Percentiles rank a stretch among this genome's conserved stretches.
phyloP scores from a whole-genome alignment of 2,888 invertebrate species.

The Charanyca ferruginea region DNA sequence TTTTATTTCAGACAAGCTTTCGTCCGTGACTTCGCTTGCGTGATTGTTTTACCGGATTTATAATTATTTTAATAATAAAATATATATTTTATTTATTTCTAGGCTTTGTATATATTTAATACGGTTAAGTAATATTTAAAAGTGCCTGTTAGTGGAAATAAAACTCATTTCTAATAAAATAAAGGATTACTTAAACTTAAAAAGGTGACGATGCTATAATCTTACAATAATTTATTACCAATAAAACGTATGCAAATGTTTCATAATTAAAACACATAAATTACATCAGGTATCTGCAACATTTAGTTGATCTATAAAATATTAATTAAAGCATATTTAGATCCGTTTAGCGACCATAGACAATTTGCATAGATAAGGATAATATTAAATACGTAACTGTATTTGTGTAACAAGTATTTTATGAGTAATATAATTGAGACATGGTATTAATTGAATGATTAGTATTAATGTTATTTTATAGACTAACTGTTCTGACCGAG shows the following conservation, averaged over 20 bases:
- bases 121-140: no score
- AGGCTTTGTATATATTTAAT: no score
- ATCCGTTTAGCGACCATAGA: constrained; percentile 32
- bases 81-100: no score
- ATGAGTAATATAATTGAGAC: constrained; percentile 10
- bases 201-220: constrained; percentile 8
- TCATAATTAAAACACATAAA: constrained; percentile 53
- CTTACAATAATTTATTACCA: constrained; percentile 12
- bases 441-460: constrained; percentile 27
- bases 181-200: neutral
- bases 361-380: constrained; percentile 52
- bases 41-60: no score
- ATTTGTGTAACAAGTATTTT: constrained; percentile 17
- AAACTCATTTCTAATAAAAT: no score
- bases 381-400: constrained; percentile 27
- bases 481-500: no score
- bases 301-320: constrained; percentile 55
- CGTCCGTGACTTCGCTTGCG: no score
- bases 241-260: constrained; percentile 32
- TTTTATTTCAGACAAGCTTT: no score
- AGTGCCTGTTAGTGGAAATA: no score
- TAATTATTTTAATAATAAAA: no score
- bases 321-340: constrained; percentile 56
- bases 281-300: constrained; percentile 33
- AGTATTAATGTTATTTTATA: no score